A percentile compares a stretch with the other conserved stretches of the same genome.
Conservation (phyloP, 2,888 invertebrate species). For the Drosophila melanocephala region DNA sequence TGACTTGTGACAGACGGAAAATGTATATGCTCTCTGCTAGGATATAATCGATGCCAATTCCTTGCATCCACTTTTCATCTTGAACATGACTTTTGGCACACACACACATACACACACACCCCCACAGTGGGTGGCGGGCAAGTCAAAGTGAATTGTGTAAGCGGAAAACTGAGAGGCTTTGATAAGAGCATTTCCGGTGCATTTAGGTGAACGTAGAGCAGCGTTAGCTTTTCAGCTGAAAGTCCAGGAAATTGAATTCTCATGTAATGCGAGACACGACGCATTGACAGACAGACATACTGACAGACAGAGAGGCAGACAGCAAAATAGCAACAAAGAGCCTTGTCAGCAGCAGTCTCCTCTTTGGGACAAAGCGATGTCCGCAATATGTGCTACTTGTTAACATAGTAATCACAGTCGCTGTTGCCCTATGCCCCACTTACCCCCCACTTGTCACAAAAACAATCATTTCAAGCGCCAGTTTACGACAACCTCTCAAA, state of each 20-base stretch:
- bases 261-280: slow-evolving; percentile 35
- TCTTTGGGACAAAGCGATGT: neutral
- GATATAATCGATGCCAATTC: slow-evolving; percentile 1
- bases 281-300: neutral
- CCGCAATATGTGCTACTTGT: neutral
- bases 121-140: slow-evolving; percentile 23
- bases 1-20: slow-evolving; percentile 1
- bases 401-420: slow-evolving; percentile 14
- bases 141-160: slow-evolving; percentile 20
- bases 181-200: slow-evolving; percentile 48
- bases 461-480: slow-evolving; percentile 5
- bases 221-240: slow-evolving; percentile 13
- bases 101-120: neutral
- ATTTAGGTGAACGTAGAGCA: slow-evolving; percentile 25
- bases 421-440: neutral
- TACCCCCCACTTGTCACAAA: neutral
- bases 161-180: slow-evolving; percentile 21
- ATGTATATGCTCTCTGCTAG: neutral
- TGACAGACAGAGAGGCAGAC: neutral
- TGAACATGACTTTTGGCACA: neutral
- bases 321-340: neutral
- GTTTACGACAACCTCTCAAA: slow-evolving; percentile 18
- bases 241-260: slow-evolving; percentile 49
- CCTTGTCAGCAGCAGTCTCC: slow-evolving; percentile 1
- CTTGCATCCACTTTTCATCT: neutral